These are phyloP conservation scores for Drosophila ohnishii DNA, from an alignment of 1,140 invertebrate genomes.

Conservation along the genomic window DNA sequence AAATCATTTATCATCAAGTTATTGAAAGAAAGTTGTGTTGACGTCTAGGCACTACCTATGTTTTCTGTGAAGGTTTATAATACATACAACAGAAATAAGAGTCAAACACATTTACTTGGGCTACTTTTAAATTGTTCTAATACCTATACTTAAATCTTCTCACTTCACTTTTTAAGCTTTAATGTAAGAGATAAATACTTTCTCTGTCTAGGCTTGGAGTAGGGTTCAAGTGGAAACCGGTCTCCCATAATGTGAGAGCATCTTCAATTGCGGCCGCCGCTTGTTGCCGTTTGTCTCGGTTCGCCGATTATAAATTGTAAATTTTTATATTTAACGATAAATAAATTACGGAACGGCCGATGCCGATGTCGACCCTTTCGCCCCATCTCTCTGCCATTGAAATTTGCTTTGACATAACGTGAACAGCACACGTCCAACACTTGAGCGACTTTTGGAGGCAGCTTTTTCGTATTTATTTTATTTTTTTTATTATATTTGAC, in stretches of 20 bases:
- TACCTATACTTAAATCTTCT: too few relatives aligned
- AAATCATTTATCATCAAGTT: too few relatives aligned
- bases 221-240: constrained; percentile 66
- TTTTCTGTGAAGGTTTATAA: too few relatives aligned
- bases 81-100: too few relatives aligned
- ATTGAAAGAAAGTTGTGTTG: too few relatives aligned
- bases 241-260: constrained; percentile 27
- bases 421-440: constrained; percentile 35
- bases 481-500: constrained; percentile 28
- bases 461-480: constrained; percentile 21
- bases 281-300: constrained; percentile 17
- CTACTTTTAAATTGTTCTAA: too few relatives aligned
- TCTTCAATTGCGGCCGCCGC: constrained; percentile 26
- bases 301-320: constrained; percentile 49
- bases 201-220: constrained; percentile 56
- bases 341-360: constrained; percentile 35
- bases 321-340: constrained; percentile 43
- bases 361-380: constrained; percentile 3
- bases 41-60: too few relatives aligned
- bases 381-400: constrained; percentile 9
- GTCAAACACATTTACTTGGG: too few relatives aligned
- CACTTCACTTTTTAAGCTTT: neutral
- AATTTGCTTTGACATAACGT: constrained; percentile 44
- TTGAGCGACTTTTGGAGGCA: constrained; percentile 62
- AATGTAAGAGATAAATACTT: constrained; percentile 39